Base-by-base conservation (phyloP, 2,888 invertebrate genomes). In the Orthosia cruda region DNA sequence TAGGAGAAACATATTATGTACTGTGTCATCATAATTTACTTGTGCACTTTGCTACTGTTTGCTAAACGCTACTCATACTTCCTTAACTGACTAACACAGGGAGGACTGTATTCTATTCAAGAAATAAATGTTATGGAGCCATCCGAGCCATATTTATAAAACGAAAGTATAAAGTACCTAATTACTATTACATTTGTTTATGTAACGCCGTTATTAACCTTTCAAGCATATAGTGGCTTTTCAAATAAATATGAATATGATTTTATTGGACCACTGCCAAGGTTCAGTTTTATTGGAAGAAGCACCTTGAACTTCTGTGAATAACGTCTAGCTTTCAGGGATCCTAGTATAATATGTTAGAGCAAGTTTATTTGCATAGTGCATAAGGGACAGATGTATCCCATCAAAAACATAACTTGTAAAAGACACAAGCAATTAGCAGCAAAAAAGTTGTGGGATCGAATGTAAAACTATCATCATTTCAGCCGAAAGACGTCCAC, bases 11-110 rank as follows among this genome's bases (percentile, higher is more conserved):
- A 52, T 57, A 52, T 55, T 65, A n/a, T 54, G 15, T 62, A 64
- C 71, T 67, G 62, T 70, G 52, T 59, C 61, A 66, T 75, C 61
- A 59, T 63, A 71, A 81, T 71, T 69, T 67, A 69, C 57, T 81
- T 55, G 13, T 50, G 68, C 45, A 73, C 69, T 75, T 71, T 65
- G 49, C 45, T 50, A 55, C 12, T 68, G 15, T 58, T 58, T 62
- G 18, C 26, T 47, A 47, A 20, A 11, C 15, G 32, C 4, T 18
- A 40, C 45, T 71, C 11, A 18, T 55, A 70, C 12, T 50, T 58
- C 52, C 50, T 32, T 15, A 52, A 23, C 50, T 50, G 32, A 16
- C 9, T 3, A 57, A 52, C n/a, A 57, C 18, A 64, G 26, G 15
- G 11, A n/a, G 7, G 12, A 72, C 40, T 57, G 12, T 73, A 23